Percentiles rank a stretch among this genome's conserved stretches.
Conservation (phyloP, 1,140 invertebrate genomes). For the Drosophila baimaii region DNA sequence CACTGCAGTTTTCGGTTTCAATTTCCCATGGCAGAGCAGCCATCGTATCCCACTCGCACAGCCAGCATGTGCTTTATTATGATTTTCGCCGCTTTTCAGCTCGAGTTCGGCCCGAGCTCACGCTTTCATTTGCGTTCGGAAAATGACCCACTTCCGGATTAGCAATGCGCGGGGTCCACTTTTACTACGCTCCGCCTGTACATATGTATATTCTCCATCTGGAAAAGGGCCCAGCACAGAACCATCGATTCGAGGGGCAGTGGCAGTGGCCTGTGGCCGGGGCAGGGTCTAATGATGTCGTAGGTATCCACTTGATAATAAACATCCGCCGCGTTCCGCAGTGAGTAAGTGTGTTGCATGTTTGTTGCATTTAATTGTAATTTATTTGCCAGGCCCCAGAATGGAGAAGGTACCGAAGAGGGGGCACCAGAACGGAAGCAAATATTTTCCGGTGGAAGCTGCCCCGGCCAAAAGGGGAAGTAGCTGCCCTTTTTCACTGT, state of each 20-base stretch:
- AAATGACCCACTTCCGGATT: constrained; percentile 80
- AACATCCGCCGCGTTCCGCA: constrained; percentile 64
- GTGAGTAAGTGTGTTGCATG: constrained; percentile 63
- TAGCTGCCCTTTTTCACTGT: constrained; percentile 19
- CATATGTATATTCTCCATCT: constrained; percentile 5
- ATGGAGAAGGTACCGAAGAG: constrained; percentile 18
- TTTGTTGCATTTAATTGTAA: constrained; percentile 78
- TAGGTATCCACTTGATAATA: constrained; percentile 58
- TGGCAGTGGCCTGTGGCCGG: constrained; percentile 1
- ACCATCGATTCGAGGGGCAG: constrained; percentile 14
- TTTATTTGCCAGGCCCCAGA: constrained; percentile 70
- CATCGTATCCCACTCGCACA: constrained; percentile 44
- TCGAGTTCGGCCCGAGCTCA: constrained; percentile 29
- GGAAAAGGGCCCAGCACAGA: constrained; percentile 44
- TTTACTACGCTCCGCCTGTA: constrained; percentile 60
- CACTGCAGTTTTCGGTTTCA: constrained; percentile 57
- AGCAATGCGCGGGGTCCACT: constrained; percentile 66
- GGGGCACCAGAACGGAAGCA: constrained; percentile 67
- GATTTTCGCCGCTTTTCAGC: constrained; percentile 63
- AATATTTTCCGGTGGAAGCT: constrained; percentile 79
- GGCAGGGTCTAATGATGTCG: constrained; percentile 65
- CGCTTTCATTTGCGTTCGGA: constrained; percentile 79
- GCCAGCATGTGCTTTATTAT: constrained; percentile 50
- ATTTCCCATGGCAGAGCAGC: constrained; percentile 65
- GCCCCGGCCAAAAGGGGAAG: constrained; percentile 37